Conservation (phyloP, 2,797 vertebrate species). For the Peromyscus melanophrys region DNA sequence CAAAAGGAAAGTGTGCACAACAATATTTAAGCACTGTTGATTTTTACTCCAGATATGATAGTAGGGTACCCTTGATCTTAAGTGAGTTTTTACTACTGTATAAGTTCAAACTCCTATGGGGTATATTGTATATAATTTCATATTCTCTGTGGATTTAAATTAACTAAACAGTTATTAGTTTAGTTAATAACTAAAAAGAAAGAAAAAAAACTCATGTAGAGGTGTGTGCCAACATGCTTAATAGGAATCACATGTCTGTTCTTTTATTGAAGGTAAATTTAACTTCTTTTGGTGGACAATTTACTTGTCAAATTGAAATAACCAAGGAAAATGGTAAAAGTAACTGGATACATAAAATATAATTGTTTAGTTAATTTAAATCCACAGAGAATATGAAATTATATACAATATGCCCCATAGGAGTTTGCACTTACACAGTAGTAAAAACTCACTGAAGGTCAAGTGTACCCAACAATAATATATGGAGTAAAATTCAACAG, state of each 20-base stretch:
- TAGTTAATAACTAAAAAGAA: background rate
- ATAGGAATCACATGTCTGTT: no score
- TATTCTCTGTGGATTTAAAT: constrained; percentile 8
- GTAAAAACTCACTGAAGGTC: background rate
- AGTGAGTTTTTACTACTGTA: background rate
- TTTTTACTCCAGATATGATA: background rate
- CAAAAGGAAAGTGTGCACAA: background rate
- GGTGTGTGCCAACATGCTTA: no score
- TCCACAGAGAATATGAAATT: background rate
- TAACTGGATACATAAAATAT: no score
- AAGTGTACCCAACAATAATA: background rate
- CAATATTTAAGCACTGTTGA: constrained; percentile 12
- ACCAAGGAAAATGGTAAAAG: no score
- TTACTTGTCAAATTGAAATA: no score
- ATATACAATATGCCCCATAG: background rate
- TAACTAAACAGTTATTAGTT: background rate
- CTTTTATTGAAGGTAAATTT: no score
- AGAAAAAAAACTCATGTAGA: no score
- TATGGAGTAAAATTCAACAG: background rate
- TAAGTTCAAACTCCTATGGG: background rate
- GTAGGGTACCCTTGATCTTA: background rate
- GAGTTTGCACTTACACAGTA: background rate
- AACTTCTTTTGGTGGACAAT: no score
- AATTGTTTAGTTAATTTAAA: constrained; percentile 10
- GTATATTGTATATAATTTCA: background rate